Conservation (phyloP, 2,113 vertebrate genomes). For the Serinus canaria region DNA sequence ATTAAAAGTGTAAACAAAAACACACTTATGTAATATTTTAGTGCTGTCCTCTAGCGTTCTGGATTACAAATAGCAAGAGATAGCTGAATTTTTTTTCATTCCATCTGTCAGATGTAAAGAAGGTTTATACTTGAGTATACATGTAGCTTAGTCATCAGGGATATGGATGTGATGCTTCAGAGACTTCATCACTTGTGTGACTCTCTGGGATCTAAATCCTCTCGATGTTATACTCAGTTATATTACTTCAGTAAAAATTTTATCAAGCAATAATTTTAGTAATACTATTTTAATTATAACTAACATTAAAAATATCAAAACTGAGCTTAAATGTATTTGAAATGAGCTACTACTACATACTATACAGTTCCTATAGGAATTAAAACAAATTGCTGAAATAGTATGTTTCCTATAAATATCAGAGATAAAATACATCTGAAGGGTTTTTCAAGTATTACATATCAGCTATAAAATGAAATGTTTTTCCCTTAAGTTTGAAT, state of each 20-base stretch:
- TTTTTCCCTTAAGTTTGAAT: conserved; percentile 20
- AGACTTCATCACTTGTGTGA: background rate
- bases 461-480: background rate
- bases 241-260: background rate
- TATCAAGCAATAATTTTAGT: background rate
- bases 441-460: conserved; percentile 26
- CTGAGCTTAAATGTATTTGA: background rate
- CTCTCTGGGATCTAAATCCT: background rate
- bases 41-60: conserved; percentile 72
- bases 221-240: background rate
- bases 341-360: background rate
- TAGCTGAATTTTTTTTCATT: background rate
- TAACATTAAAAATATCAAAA: background rate
- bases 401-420: background rate
- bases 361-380: background rate
- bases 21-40: conserved; percentile 49
- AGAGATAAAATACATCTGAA: background rate
- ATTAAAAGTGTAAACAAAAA: conserved; percentile 45
- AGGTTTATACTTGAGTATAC: background rate
- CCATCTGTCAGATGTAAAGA: accelerated
- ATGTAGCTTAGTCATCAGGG: background rate
- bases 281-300: background rate
- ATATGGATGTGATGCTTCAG: background rate
- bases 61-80: conserved; percentile 46
- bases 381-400: background rate